Percentiles rank a stretch among this genome's conserved stretches.
Conservation (phyloP, 2,113 vertebrate species). For the Pterocles gutturalis region DNA sequence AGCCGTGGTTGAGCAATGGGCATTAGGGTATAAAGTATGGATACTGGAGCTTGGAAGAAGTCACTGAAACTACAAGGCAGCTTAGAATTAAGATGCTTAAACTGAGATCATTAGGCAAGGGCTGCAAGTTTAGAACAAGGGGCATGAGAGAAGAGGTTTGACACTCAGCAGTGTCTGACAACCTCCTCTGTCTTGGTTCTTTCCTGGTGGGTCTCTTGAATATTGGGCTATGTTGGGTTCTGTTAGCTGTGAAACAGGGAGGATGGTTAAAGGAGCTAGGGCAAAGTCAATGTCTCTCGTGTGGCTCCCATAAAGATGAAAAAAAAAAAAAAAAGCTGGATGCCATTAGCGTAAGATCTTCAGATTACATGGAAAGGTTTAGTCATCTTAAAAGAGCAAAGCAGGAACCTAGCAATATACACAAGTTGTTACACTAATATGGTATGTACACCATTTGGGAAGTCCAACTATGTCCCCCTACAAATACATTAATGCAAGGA, state of each 20-base stretch:
- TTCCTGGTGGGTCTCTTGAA: background rate
- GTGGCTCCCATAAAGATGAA: background rate
- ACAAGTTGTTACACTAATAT: background rate
- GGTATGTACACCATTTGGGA: background rate
- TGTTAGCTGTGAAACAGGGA: background rate
- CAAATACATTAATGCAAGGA: background rate
- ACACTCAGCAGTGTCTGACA: background rate
- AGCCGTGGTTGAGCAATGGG: background rate
- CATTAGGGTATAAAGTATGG: background rate
- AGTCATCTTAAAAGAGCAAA: background rate
- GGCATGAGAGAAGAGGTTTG: background rate
- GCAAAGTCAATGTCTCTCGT: background rate
- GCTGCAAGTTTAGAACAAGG: background rate
- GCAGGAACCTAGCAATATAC: background rate
- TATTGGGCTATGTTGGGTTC: background rate
- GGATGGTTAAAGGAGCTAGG: background rate
- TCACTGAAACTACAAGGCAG: background rate
- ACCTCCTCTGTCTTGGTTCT: background rate
- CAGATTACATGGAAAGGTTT: background rate
- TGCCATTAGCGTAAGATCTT: background rate
- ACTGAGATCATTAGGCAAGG: background rate
- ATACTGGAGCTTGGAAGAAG: background rate
- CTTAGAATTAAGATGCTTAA: background rate
- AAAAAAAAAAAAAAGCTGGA: background rate
- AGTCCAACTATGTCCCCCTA: background rate